Base-by-base conservation (phyloP, 2,797 vertebrate species). In the Sebastolobus altivelis region DNA sequence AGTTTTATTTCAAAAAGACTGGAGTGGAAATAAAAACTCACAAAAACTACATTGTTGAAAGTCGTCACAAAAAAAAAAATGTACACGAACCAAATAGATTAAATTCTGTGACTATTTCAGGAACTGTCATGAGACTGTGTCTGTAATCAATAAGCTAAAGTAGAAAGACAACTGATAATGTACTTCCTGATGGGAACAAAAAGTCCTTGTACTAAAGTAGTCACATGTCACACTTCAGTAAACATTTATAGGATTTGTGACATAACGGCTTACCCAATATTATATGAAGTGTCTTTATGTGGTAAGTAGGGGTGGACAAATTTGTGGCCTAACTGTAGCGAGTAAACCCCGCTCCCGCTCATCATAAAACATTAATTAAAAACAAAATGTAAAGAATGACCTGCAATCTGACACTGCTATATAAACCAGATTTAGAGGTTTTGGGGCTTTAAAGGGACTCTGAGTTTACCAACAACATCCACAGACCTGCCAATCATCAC, bases 401-500 rank as follows among this genome's bases (percentile, higher is more conserved):
- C 25, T 25, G 25, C 25, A 25, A 25, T 25, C 25, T 6, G 4
- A 65, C 65, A 31, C 16, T 16, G 16, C 37, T 61, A 43, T 25
- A 33, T 49, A 37, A 80, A 22, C 10, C 61, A 16, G 33, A 80
- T 40, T 40, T 12, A 38, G 58, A 13, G 4, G 55, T 54, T 58
- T 74, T 4, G 13, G 49, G 31, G 68, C 25, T 74, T 78, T 56
- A 54, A 40, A 60, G 12, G 35, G 35, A 52, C 73, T 49, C 69
- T 8, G 56, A 38, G 43, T 63, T 78, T 49, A 14, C 56, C 9
- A 13, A 38, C 58, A 63, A n/a, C 72, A 60, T 69, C 62, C 56
- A 81, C 69, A 31, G 40, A 66, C 54, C n/a, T 68, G 74, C 35
- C 72, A 65, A 52, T 84, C 84, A 86, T 27, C 65, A 11, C 9